Conservation (phyloP, 2,888 invertebrate species). For the Limnephilus lunatus region DNA sequence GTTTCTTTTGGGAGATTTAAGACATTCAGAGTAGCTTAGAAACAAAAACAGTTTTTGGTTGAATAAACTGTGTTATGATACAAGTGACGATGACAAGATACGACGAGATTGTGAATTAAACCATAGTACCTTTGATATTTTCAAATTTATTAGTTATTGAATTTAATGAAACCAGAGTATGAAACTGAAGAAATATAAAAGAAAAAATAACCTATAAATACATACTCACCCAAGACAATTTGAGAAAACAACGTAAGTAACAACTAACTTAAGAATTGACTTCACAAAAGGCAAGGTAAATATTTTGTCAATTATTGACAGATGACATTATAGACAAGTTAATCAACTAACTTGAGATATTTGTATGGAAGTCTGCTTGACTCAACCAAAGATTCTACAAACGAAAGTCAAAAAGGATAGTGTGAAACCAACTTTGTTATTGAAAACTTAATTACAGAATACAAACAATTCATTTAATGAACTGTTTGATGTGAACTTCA, state of each 20-base stretch:
- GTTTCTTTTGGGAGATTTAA: not conserved
- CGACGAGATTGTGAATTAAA: not conserved
- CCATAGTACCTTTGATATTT: not conserved
- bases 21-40: not conserved
- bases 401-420: not conserved
- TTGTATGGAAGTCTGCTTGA: slow-evolving; percentile 17
- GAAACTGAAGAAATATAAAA: slow-evolving; percentile 7
- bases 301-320: not conserved
- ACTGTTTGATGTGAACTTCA: not conserved
- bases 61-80: not conserved
- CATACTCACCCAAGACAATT: slow-evolving; percentile 22
- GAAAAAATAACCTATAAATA: slow-evolving; percentile 7
- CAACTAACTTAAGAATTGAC: slow-evolving; percentile 29
- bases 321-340: not conserved
- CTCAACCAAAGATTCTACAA: not conserved
- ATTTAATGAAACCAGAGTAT: not conserved
- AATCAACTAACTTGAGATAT: slow-evolving; percentile 10
- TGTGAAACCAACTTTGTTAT: not conserved
- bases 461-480: not conserved
- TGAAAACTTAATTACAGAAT: not conserved
- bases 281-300: slow-evolving; percentile 11
- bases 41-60: not conserved
- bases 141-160: not conserved
- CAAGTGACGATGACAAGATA: not conserved
- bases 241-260: slow-evolving; percentile 18